Conservation (phyloP, 2,113 vertebrate species). For the Eurypyga helias region DNA sequence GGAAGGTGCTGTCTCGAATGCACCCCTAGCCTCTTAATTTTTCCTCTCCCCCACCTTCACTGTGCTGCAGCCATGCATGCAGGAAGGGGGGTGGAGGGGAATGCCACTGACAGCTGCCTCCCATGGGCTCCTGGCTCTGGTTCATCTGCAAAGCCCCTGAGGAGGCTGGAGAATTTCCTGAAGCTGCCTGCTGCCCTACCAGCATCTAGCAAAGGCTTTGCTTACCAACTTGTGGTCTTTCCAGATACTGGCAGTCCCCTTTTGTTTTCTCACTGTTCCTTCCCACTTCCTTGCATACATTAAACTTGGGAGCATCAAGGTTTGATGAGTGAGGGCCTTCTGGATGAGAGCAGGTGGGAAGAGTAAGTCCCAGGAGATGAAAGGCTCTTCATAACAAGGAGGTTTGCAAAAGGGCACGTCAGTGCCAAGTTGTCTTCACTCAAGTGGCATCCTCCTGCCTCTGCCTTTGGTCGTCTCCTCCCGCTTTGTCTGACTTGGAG, state of each 20-base stretch:
- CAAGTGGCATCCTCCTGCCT: background rate
- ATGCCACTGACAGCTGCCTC: conserved; percentile 58
- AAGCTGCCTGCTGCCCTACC: background rate
- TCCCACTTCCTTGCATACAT: background rate
- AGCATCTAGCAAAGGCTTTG: background rate
- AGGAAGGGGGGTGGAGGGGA: conserved; percentile 48
- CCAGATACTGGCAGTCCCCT: background rate
- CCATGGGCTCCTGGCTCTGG: conserved; percentile 7
- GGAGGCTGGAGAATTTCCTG: conserved; percentile 59
- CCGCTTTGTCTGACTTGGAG: rapidly evolving
- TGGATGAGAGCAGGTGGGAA: background rate
- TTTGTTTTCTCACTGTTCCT: background rate
- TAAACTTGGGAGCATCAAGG: background rate
- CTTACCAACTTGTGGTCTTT: background rate
- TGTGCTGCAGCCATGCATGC: background rate
- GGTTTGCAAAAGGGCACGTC: background rate
- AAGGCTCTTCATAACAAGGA: background rate
- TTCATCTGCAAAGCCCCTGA: conserved; percentile 47
- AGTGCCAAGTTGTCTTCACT: conserved; percentile 35
- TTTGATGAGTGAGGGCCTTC: background rate
- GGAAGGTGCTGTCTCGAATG: background rate
- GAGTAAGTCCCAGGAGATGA: background rate
- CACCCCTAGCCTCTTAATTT: background rate
- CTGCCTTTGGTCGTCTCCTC: background rate
- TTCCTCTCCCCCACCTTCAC: background rate